phyloP scores from a whole-genome alignment of 2,888 invertebrate genomes.

The Argynnis bischoffii region DNA sequence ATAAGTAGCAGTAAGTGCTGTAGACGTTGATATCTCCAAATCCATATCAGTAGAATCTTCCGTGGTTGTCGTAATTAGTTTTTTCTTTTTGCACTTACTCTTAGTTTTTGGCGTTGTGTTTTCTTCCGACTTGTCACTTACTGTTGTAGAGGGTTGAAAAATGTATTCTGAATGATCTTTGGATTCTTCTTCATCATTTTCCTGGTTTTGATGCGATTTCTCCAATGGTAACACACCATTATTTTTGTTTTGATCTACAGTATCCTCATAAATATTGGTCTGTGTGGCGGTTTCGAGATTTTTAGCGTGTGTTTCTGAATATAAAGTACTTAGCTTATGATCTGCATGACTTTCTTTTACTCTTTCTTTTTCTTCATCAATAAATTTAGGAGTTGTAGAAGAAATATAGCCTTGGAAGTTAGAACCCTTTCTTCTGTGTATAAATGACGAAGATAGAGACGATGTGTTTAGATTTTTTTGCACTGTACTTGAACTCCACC shows the following conservation, averaged over 20 bases:
- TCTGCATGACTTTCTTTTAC: slow-evolving; percentile 53
- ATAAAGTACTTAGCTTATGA: slow-evolving; percentile 40
- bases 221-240: slow-evolving; percentile 43
- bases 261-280: slow-evolving; percentile 43
- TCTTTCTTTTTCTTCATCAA: slow-evolving; percentile 46
- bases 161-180: slow-evolving; percentile 62
- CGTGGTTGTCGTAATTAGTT: slow-evolving; percentile 52
- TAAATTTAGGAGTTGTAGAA: slow-evolving; percentile 50
- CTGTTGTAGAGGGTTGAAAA: slow-evolving; percentile 50
- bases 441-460: slow-evolving; percentile 43
- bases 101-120: slow-evolving; percentile 58
- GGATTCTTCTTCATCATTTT: slow-evolving; percentile 48
- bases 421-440: slow-evolving; percentile 66
- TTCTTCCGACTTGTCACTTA: slow-evolving; percentile 51
- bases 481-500: slow-evolving; percentile 54
- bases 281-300: slow-evolving; percentile 30
- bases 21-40: slow-evolving; percentile 24
- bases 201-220: slow-evolving; percentile 28
- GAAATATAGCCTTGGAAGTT: slow-evolving; percentile 69
- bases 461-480: slow-evolving; percentile 50
- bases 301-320: slow-evolving; percentile 40
- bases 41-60: slow-evolving; percentile 43
- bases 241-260: slow-evolving; percentile 47
- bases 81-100: slow-evolving; percentile 74
- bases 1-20: slow-evolving; percentile 4